A percentile compares a stretch with the other conserved stretches of the same genome.
Conservation (phyloP, 2,797 vertebrate species). For the Bucorvus abyssinicus region DNA sequence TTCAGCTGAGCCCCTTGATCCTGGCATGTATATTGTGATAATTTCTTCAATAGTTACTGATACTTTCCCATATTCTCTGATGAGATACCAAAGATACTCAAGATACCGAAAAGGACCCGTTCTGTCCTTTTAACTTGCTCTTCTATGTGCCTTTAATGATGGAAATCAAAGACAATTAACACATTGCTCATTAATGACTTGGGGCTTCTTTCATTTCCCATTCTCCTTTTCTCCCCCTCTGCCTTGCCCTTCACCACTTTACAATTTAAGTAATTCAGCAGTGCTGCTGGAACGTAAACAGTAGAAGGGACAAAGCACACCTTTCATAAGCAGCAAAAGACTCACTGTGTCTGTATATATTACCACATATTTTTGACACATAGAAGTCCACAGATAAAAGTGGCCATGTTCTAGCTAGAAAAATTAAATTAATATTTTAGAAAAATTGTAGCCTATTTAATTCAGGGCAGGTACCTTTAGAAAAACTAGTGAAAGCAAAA, state of each 20-base stretch:
- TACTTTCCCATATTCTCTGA: background rate
- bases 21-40: background rate
- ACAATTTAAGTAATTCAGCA: background rate
- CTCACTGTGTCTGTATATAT: background rate
- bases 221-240: background rate
- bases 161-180: conserved; percentile 5
- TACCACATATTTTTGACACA: background rate
- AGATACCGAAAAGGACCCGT: background rate
- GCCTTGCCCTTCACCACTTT: background rate
- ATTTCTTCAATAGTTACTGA: background rate
- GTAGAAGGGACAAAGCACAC: background rate
- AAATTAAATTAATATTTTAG: background rate
- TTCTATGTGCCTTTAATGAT: background rate
- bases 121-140: background rate
- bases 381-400: background rate
- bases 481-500: background rate
- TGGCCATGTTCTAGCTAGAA: background rate
- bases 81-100: background rate
- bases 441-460: background rate
- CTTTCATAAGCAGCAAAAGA: background rate
- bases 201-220: background rate
- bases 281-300: background rate
- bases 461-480: background rate
- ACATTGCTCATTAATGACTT: background rate
- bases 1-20: background rate